Evolutionary conservation across 1,140 invertebrate genomes (phyloP), one percentile per base, ranked within the genome.

Genomic region (Lamellibrachia luymesi): DNA sequence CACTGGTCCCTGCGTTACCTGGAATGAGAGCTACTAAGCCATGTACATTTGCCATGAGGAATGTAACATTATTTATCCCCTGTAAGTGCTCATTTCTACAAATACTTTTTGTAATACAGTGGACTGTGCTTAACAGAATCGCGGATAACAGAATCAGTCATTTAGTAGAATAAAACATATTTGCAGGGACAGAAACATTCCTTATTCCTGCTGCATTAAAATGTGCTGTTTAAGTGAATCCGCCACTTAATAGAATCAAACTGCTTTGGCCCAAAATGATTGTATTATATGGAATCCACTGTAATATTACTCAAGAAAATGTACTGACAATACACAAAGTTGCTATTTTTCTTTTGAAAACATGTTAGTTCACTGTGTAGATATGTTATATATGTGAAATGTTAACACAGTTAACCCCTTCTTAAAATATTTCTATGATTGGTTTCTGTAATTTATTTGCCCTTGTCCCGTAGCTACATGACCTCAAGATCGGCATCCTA

Each of bases 401-500:
- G 1, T 80, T 4, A 80, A 4, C 25, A 17, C 64, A 80, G 25
- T 10, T 17, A 80, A 56, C 25, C 4, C 64, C 38, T 38, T 17
- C 64, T 80, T 17, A 10, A 80, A 80, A 2, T 80, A 10, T 4
- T 80, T 80, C 7, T 51, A n/a, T 22, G n/a, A 80, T 22, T 22
- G 64, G 6, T 22, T 80, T 80, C 64, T 80, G 13, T 4, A 10
- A 80, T 80, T 80, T 22, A 13, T 22, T 13, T 80, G 13, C 13
- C 25, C 6, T 80, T 80, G 64, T 80, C 6, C 25, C 64, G 2
- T 89, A 93, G 93, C 80, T 91, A 38, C 91, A n/a, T 50, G 89
- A 91, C 89, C 90, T 91, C 50, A 93, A 51, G 22, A 51, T 91
- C 92, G 95, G 95, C 94, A 95, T 96, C 93, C 93, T 95, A 90